These are phyloP conservation scores for Argynnis bischoffii DNA, from an alignment of 2,888 invertebrate genomes.

Conservation along the genomic window DNA sequence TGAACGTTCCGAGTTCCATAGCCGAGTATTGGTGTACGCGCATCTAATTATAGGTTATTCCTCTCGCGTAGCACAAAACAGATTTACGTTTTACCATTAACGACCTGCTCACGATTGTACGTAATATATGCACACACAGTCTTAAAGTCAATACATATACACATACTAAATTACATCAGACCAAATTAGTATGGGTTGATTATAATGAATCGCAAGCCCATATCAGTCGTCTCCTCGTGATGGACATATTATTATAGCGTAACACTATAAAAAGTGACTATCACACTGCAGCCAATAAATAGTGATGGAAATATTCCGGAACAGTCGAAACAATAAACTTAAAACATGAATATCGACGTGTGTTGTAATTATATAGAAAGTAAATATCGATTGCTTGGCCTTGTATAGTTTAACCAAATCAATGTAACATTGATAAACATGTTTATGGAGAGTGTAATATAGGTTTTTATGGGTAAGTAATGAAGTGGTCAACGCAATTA, in stretches of 20 bases:
- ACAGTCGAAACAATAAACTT: not conserved
- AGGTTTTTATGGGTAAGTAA: conserved; percentile 48
- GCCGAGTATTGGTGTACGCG: conserved; percentile 60
- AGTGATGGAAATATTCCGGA: not conserved
- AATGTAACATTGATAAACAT: conserved; percentile 26
- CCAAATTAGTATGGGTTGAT: conserved; percentile 7
- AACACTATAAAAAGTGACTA: not conserved
- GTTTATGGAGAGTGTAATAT: conserved; percentile 42
- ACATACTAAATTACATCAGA: conserved; percentile 37
- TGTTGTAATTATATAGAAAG: not conserved
- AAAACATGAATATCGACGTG: not conserved
- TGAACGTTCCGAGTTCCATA: conserved; percentile 37
- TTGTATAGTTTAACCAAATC: conserved; percentile 49
- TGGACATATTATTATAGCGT: not conserved
- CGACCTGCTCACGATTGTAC: conserved; percentile 73
- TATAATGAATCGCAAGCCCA: conserved; percentile 6
- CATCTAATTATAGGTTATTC: conserved; percentile 81
- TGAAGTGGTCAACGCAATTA: conserved; percentile 72
- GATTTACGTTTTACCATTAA: conserved; percentile 75
- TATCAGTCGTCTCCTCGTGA: not conserved
- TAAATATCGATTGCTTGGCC: not conserved
- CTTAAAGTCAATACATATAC: conserved; percentile 41
- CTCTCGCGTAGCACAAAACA: conserved; percentile 75
- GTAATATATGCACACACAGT: conserved; percentile 22
- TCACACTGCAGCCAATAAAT: not conserved